Conservation (phyloP, 2,113 vertebrate species). For the Meriones unguiculatus region DNA sequence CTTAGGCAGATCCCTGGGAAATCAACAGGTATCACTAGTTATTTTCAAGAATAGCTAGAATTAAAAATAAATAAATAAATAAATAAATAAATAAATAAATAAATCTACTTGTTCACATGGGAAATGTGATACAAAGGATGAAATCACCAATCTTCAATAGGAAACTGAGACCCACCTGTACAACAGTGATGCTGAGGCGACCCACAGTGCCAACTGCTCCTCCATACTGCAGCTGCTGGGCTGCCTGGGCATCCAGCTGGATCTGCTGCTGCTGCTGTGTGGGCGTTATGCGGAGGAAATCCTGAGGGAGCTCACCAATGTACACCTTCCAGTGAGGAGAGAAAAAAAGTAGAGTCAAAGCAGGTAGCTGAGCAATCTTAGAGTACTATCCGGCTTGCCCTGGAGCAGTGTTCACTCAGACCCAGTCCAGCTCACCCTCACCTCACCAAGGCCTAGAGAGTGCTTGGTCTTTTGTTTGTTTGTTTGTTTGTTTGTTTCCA, state of each 20-base stretch:
- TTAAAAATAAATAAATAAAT: neutral
- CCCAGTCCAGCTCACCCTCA: no score
- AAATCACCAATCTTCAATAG: neutral
- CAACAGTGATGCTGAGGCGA: constrained; percentile 96
- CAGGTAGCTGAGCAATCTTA: neutral
- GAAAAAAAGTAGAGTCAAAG: neutral
- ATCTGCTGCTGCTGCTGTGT: constrained; percentile 97
- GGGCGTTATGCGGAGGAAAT: constrained; percentile 96
- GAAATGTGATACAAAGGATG: accelerated
- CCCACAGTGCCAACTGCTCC: constrained; percentile 92
- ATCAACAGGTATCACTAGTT: neutral
- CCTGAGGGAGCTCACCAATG: constrained; percentile 96
- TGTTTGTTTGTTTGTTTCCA: no score
- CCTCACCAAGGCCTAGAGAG: neutral
- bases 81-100: no score
- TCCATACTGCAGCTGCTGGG: constrained; percentile 95
- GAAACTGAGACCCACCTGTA: constrained; percentile 90
- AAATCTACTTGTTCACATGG: no score
- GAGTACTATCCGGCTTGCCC: neutral
- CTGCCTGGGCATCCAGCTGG: constrained; percentile 96
- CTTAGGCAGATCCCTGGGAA: neutral
- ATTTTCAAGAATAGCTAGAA: neutral
- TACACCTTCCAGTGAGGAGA: constrained; percentile 88
- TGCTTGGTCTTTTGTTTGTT: accelerated
- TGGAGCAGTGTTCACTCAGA: neutral